These are phyloP conservation scores for Ataeniobius toweri DNA, from an alignment of 2,797 vertebrate genomes.

Conservation along the genomic window DNA sequence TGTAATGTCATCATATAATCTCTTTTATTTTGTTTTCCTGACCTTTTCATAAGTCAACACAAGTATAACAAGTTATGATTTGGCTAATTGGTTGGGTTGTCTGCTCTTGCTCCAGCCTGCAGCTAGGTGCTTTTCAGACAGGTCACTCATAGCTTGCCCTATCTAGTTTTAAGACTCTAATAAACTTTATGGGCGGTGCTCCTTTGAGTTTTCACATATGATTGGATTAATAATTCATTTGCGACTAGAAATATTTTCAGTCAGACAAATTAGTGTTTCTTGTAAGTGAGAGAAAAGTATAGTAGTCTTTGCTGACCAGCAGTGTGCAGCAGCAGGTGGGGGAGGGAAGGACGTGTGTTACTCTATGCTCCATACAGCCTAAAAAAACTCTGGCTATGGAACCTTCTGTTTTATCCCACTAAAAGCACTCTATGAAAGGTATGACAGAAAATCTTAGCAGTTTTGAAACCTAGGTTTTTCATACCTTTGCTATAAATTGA, in stretches of 20 bases:
- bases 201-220: background rate
- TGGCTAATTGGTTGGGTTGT: background rate
- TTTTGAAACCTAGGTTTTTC: too few relatives aligned
- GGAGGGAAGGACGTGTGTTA: background rate
- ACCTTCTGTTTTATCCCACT: background rate
- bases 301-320: background rate
- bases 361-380: background rate
- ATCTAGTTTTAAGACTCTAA: background rate
- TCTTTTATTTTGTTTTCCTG: background rate
- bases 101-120: background rate
- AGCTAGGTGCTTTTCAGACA: background rate
- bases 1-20: background rate
- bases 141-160: background rate
- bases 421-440: background rate
- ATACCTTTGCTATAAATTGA: background rate
- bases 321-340: background rate
- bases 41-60: background rate
- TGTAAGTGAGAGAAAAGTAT: too few relatives aligned
- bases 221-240: background rate
- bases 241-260: too few relatives aligned
- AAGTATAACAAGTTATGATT: background rate
- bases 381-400: background rate
- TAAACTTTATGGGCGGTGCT: background rate
- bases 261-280: too few relatives aligned
- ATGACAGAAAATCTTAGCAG: background rate